A percentile compares a stretch with the other conserved stretches of the same genome.
These are phyloP conservation scores for Drosophila bocki DNA, from an alignment of 1,140 invertebrate genomes.

Conservation along the genomic window DNA sequence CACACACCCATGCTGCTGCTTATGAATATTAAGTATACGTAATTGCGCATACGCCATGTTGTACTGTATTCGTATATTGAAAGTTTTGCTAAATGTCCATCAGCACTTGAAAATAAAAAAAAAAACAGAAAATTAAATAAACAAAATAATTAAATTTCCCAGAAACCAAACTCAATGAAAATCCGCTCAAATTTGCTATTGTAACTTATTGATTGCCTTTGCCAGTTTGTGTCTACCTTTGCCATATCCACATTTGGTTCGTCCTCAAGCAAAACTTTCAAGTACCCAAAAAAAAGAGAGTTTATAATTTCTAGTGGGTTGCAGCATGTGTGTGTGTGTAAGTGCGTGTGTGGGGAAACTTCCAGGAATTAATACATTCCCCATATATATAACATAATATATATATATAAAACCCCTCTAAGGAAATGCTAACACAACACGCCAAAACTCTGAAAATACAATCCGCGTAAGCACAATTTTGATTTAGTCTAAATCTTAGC, in stretches of 20 bases:
- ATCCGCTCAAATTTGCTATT: slow-evolving; percentile 61
- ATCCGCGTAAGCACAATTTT: slow-evolving; percentile 82
- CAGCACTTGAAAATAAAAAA: slow-evolving; percentile 76
- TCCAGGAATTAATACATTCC: slow-evolving; percentile 30
- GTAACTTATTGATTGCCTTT: slow-evolving; percentile 25
- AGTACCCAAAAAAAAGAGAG: slow-evolving; percentile 18
- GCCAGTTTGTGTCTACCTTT: slow-evolving; percentile 7
- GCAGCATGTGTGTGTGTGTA: slow-evolving; percentile 34
- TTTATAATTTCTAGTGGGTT: slow-evolving; percentile 3
- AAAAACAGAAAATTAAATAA: slow-evolving; percentile 36
- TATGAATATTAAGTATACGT: slow-evolving; percentile 17
- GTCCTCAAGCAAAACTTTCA: slow-evolving; percentile 74
- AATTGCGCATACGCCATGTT: slow-evolving; percentile 72
- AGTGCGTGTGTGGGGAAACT: background rate
- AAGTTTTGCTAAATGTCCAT: slow-evolving; percentile 77
- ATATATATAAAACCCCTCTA: slow-evolving; percentile 9
- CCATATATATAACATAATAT: background rate
- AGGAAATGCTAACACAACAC: slow-evolving; percentile 59
- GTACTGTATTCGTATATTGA: slow-evolving; percentile 54
- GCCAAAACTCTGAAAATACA: slow-evolving; percentile 64
- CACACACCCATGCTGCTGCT: slow-evolving; percentile 51
- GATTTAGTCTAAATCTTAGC: slow-evolving; percentile 75
- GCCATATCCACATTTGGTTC: slow-evolving; percentile 28
- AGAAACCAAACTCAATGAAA: slow-evolving; percentile 14
- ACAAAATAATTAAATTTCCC: background rate